A percentile compares a stretch with the other conserved stretches of the same genome.
These are phyloP conservation scores for Anableps anableps DNA, from an alignment of 2,797 vertebrate genomes.

Conservation along the genomic window DNA sequence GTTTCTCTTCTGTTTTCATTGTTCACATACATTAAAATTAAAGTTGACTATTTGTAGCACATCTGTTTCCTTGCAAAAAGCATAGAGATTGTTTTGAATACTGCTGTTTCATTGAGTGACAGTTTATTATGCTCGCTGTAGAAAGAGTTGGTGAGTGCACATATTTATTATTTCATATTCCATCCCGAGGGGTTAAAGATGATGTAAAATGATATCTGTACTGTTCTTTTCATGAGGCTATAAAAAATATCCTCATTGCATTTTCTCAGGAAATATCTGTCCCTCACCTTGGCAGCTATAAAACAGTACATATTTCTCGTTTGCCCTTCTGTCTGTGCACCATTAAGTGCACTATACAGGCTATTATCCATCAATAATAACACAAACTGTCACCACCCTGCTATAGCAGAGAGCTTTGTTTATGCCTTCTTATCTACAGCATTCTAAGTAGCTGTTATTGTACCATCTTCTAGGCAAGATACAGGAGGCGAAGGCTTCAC, in stretches of 20 bases:
- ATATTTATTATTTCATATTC: slow-evolving; percentile 5
- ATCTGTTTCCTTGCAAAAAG: neutral
- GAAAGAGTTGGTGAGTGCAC: neutral
- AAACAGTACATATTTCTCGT: neutral
- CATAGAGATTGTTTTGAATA: neutral
- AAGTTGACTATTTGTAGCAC: neutral
- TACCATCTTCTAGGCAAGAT: slow-evolving; percentile 9
- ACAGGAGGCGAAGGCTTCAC: slow-evolving; percentile 4
- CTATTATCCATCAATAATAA: slow-evolving; percentile 49
- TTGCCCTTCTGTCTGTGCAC: slow-evolving; percentile 23
- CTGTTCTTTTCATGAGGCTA: slow-evolving; percentile 26
- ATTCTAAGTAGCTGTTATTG: slow-evolving; percentile 33
- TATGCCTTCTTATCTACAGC: slow-evolving; percentile 33
- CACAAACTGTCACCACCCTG: slow-evolving; percentile 28
- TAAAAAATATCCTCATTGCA: slow-evolving; percentile 7
- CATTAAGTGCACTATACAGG: slow-evolving; percentile 34
- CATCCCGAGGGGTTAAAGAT: neutral
- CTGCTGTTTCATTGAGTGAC: neutral
- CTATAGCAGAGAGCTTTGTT: slow-evolving; percentile 19
- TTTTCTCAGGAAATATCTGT: slow-evolving; percentile 31
- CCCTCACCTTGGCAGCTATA: slow-evolving; percentile 34
- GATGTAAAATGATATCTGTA: slow-evolving; percentile 36
- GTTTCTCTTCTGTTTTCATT: neutral
- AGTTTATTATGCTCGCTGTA: neutral
- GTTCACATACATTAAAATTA: neutral